phyloP scores from a whole-genome alignment of 1,140 invertebrate species.

The Wasmannia auropunctata region DNA sequence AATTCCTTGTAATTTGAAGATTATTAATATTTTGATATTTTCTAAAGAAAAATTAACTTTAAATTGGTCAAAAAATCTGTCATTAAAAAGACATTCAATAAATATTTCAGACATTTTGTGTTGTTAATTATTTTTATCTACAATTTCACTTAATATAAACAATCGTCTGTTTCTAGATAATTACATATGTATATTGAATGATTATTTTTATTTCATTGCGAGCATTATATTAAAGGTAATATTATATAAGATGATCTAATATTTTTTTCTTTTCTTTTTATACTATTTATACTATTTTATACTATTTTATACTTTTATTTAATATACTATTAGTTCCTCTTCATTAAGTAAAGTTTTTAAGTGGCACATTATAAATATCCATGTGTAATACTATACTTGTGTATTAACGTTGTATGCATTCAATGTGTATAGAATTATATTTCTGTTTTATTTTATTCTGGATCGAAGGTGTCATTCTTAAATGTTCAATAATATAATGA shows the following conservation, averaged over 20 bases:
- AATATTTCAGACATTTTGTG: not conserved
- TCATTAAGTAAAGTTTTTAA: not conserved
- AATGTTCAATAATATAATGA: not conserved
- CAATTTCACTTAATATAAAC: not conserved
- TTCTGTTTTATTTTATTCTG: not conserved
- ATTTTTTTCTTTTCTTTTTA: too few relatives aligned
- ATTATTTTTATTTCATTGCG: not conserved
- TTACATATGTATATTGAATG: not conserved
- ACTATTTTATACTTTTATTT: too few relatives aligned
- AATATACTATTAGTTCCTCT: too few relatives aligned
- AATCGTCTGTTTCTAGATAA: not conserved
- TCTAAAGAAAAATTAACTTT: not conserved
- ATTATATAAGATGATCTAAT: too few relatives aligned
- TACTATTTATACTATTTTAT: too few relatives aligned
- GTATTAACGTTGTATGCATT: not conserved
- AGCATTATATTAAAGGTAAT: too few relatives aligned
- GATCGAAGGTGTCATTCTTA: not conserved
- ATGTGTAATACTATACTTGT: not conserved
- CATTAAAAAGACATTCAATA: not conserved
- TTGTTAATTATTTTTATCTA: not conserved
- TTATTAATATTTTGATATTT: not conserved
- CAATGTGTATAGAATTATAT: not conserved
- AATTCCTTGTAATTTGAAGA: not conserved
- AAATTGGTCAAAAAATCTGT: not conserved
- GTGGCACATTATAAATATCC: not conserved